These are phyloP conservation scores for Sinosuthora webbiana DNA, from an alignment of 2,113 vertebrate species.

Conservation along the genomic window DNA sequence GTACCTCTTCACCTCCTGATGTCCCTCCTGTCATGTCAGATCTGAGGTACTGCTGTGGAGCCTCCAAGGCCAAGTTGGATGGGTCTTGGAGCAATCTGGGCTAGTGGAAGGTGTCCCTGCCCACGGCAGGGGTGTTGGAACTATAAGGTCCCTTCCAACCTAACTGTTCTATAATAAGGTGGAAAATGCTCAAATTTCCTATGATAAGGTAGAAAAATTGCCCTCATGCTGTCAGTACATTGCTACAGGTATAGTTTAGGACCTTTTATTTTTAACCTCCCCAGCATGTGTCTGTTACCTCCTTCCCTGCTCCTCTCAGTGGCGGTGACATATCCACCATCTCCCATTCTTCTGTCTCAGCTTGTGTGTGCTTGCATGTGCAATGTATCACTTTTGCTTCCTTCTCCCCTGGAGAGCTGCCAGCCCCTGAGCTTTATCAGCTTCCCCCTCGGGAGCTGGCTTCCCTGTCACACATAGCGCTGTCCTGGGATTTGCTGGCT, in stretches of 20 bases:
- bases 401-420: not conserved
- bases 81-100: not conserved
- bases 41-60: not conserved
- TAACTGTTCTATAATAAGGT: not conserved
- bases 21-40: not conserved
- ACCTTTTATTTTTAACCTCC: not conserved
- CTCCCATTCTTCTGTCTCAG: not conserved
- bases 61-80: not conserved
- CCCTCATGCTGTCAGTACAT: not conserved
- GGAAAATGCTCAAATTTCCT: not conserved
- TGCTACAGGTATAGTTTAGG: not conserved
- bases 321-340: accelerated
- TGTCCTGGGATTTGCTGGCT: not conserved
- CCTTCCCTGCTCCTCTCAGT: not conserved
- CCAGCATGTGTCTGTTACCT: not conserved
- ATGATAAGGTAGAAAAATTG: not conserved
- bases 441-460: not conserved
- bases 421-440: not conserved
- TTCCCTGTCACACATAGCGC: not conserved
- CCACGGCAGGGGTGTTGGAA: not conserved
- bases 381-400: not conserved
- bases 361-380: not conserved
- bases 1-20: not conserved
- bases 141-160: not conserved
- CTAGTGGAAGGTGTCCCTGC: not conserved